Percentiles rank a stretch among this genome's conserved stretches.
phyloP scores from a whole-genome alignment of 2,888 invertebrate species.

The Eilema caniola region DNA sequence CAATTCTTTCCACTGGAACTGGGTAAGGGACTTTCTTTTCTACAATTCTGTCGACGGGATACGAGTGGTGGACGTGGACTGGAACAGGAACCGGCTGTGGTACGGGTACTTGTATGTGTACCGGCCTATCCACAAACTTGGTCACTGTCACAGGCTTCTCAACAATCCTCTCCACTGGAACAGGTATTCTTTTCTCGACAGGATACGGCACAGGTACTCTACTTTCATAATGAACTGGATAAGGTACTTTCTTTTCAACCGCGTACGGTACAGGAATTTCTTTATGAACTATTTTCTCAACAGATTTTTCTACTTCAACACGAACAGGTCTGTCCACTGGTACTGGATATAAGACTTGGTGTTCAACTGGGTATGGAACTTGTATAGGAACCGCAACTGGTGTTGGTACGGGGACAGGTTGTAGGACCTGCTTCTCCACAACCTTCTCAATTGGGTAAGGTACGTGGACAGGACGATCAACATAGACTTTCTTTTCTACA shows the following conservation, averaged over 20 bases:
- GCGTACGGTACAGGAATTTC: constrained; percentile 81
- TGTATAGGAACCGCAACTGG: constrained; percentile 76
- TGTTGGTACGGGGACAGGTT: constrained; percentile 76
- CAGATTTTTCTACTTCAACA: constrained; percentile 76
- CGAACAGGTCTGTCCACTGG: constrained; percentile 77
- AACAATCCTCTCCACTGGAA: constrained; percentile 82
- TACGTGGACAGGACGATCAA: constrained; percentile 82
- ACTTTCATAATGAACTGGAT: constrained; percentile 78
- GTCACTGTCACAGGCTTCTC: constrained; percentile 86
- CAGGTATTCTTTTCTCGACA: constrained; percentile 77
- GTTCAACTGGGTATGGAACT: constrained; percentile 73
- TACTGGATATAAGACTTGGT: constrained; percentile 71
- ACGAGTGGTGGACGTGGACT: constrained; percentile 74
- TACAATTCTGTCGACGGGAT: constrained; percentile 84
- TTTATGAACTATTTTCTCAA: constrained; percentile 70
- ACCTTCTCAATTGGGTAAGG: constrained; percentile 83
- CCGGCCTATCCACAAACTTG: constrained; percentile 76
- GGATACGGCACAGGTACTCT: constrained; percentile 82
- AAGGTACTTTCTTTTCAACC: constrained; percentile 82
- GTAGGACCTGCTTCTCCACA: constrained; percentile 82
- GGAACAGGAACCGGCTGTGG: constrained; percentile 75
- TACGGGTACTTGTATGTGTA: constrained; percentile 76
- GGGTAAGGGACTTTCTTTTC: constrained; percentile 82
- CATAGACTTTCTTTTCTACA: constrained; percentile 83
- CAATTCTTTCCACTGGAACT: constrained; percentile 77